phyloP scores from a whole-genome alignment of 2,888 invertebrate genomes.

The Phania funesta region DNA sequence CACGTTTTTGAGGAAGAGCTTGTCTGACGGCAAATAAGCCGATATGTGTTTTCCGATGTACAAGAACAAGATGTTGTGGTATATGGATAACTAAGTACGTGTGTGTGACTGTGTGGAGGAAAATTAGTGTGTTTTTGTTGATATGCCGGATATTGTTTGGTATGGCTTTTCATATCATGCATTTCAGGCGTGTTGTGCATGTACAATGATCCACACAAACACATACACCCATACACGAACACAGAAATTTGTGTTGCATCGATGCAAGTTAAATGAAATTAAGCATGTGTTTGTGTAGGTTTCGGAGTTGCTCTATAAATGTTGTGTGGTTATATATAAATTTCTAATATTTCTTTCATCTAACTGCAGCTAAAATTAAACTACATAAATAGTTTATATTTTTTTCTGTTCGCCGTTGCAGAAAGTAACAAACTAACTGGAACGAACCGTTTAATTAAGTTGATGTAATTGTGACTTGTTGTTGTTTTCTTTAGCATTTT shows the following conservation, averaged over 20 bases:
- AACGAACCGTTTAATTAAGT: conserved; percentile 63
- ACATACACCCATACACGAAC: neutral
- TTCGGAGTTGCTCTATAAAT: neutral
- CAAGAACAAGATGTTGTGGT: neutral
- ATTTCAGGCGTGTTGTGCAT: conserved; percentile 25
- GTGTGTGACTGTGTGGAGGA: neutral
- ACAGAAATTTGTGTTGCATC: conserved; percentile 15
- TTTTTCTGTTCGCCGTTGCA: neutral
- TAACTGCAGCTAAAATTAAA: conserved; percentile 1
- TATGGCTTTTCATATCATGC: conserved; percentile 21
- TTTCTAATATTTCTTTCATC: neutral
- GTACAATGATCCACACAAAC: neutral
- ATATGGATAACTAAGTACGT: too few relatives aligned
- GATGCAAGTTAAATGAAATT: conserved; percentile 17
- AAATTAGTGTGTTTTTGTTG: conserved; percentile 41
- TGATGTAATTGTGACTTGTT: conserved; percentile 45
- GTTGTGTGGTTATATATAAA: neutral
- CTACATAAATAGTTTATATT: neutral
- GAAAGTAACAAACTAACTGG: conserved; percentile 56
- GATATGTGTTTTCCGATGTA: neutral
- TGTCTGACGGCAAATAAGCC: neutral
- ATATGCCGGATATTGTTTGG: conserved; percentile 44
- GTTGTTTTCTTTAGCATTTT: neutral
- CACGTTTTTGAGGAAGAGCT: conserved; percentile 10
- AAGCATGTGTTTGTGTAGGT: neutral